Base-by-base conservation (phyloP, 2,888 invertebrate genomes). In the Macaria liturata region DNA sequence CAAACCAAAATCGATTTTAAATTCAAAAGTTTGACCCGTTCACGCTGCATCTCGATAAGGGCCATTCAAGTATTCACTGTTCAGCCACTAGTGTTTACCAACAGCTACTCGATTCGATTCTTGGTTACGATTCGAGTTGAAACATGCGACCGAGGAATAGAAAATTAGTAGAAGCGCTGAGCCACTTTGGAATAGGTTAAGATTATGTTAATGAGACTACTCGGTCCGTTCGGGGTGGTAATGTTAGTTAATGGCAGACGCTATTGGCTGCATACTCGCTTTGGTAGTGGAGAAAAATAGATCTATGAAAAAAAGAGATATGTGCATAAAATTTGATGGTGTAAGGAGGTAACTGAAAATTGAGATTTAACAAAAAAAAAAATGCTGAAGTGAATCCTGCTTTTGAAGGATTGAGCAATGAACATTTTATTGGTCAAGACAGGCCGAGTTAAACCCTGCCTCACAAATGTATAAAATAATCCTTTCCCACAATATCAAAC, bases 181-280 rank as follows among this genome's bases (percentile, higher is more conserved):
- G 72, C 74, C 73, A 72, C 75, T 75, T 76, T 60, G 67, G 74
- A 76, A 73, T 42, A 67, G 69, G 75, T 76, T 76, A 77, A 82
- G 81, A 81, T 81, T 82, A 82, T 82, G 82, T 67, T 80, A 82
- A 82, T 79, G 74, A 75, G 70, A 59, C 40, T 57, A 62, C 60
- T 64, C 67, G 56, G 52, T 46, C 54, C 49, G 42, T 42, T 44
- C 39, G 55, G 51, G 34, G 48, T 39, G 51, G 37, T 45, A 51
- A 51, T 51, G 48, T 48, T 34, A 9, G 34, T 47, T 51, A 49
- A 50, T 54, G 40, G 49, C 42, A 49, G 43, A 34, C 48, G 40
- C 51, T 55, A 59, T 46, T 51, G 54, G 47, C 48, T 59, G 48
- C 40, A 51, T 53, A 37, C 52, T 59, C 4, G 4, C 34, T 37